phyloP scores from a whole-genome alignment of 2,797 vertebrate genomes.

The Valencia hispanica region DNA sequence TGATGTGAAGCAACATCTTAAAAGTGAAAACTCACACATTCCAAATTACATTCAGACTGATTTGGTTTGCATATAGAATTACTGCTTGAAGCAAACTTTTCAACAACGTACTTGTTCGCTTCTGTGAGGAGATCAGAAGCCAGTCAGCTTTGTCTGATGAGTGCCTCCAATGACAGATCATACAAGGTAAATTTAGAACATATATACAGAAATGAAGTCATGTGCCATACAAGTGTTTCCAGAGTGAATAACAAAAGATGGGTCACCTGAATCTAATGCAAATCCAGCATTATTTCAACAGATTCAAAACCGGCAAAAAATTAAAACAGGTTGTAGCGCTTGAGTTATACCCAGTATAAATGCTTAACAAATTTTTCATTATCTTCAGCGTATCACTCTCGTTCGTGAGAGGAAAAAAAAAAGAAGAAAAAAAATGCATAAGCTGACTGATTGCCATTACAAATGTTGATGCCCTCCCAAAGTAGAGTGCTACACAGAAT shows the following conservation, averaged over 20 bases:
- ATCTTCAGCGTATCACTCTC: constrained; percentile 43
- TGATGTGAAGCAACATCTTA: constrained; percentile 60
- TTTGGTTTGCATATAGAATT: constrained; percentile 72
- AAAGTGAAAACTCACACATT: constrained; percentile 61
- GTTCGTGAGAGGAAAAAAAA: constrained; percentile 16
- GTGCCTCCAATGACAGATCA: constrained; percentile 27
- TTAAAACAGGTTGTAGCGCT: constrained; percentile 41
- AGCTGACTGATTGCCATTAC: constrained; percentile 71
- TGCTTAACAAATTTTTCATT: constrained; percentile 49
- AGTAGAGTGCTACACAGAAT: constrained; percentile 69
- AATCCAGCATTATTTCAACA: constrained; percentile 54
- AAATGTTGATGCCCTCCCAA: constrained; percentile 41
- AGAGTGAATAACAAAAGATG: constrained; percentile 39
- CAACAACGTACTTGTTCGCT: constrained; percentile 19
- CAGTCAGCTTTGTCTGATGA: constrained; percentile 36
- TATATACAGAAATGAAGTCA: constrained; percentile 41
- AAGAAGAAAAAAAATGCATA: constrained; percentile 64
- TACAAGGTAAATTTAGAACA: constrained; percentile 34
- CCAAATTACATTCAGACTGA: constrained; percentile 84
- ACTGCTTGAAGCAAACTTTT: constrained; percentile 46
- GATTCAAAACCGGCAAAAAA: constrained; percentile 41
- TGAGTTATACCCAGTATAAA: constrained; percentile 49
- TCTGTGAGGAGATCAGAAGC: constrained; percentile 36
- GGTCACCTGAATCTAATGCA: constrained; percentile 40
- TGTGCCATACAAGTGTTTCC: constrained; percentile 37